phyloP scores from a whole-genome alignment of 2,888 invertebrate genomes.

The Lepidochitona cinerea region DNA sequence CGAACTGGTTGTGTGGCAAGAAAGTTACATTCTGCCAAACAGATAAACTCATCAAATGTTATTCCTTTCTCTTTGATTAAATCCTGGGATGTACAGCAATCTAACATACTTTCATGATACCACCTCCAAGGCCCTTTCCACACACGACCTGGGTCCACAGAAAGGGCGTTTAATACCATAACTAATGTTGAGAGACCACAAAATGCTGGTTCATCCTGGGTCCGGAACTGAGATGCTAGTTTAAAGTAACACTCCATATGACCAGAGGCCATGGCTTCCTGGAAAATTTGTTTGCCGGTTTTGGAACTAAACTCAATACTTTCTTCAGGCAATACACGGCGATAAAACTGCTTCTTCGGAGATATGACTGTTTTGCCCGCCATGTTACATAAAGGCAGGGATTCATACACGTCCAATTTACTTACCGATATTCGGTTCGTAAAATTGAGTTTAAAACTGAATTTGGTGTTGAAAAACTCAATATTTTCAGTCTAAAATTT shows the following conservation, averaged over 20 bases:
- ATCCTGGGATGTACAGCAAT: conserved; percentile 69
- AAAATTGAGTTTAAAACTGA: too few relatives aligned
- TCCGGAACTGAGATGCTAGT: conserved; percentile 69
- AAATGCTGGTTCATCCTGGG: conserved; percentile 71
- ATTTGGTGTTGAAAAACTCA: too few relatives aligned
- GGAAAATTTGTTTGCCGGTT: conserved; percentile 67
- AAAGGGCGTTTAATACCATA: conserved; percentile 69
- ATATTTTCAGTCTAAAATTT: too few relatives aligned
- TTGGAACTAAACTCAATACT: conserved; percentile 67
- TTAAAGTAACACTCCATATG: conserved; percentile 68
- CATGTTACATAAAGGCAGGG: too few relatives aligned
- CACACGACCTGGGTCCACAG: conserved; percentile 65
- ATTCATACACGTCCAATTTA: too few relatives aligned
- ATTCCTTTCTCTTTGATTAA: conserved; percentile 61
- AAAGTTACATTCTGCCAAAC: conserved; percentile 69
- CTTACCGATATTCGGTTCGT: too few relatives aligned
- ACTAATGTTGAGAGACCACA: conserved; percentile 71
- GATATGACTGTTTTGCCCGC: too few relatives aligned
- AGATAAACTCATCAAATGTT: conserved; percentile 66
- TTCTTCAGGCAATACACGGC: conserved; percentile 61
- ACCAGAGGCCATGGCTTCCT: conserved; percentile 60
- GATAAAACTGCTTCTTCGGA: conserved; percentile 49
- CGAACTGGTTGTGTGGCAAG: conserved; percentile 44
- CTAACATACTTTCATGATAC: conserved; percentile 72
- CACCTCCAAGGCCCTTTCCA: conserved; percentile 71